Percentiles rank a stretch among this genome's conserved stretches.
phyloP scores from a whole-genome alignment of 2,797 vertebrate species.

The Neosilurus hyrtlii region DNA sequence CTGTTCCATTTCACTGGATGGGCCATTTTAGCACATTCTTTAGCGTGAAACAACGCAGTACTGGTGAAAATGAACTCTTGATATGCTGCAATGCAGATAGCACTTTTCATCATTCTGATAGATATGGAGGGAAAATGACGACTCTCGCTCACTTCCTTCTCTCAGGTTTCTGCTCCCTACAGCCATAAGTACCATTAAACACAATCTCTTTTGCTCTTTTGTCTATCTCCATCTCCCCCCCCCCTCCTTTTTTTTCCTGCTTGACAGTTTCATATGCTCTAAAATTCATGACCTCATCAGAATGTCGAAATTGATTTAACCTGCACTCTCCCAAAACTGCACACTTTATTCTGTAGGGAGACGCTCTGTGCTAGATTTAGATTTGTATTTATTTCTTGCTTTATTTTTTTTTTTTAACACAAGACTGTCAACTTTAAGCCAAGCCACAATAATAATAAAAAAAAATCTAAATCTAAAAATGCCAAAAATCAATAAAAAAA shows the following conservation, averaged over 20 bases:
- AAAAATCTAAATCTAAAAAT: too few relatives aligned
- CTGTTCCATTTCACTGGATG: constrained; percentile 52
- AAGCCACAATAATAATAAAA: background rate
- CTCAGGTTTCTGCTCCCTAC: constrained; percentile 58
- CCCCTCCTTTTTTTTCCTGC: constrained; percentile 45
- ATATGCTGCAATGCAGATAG: constrained; percentile 72
- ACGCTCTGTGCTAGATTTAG: constrained; percentile 30
- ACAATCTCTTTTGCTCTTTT: constrained; percentile 54
- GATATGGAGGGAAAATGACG: constrained; percentile 53
- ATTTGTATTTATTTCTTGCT: background rate
- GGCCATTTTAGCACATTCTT: constrained; percentile 51
- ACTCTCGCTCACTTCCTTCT: constrained; percentile 61
- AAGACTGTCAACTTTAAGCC: constrained; percentile 1
- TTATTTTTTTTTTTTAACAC: background rate
- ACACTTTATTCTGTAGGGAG: constrained; percentile 55
- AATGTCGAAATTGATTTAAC: constrained; percentile 73
- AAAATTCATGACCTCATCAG: constrained; percentile 74
- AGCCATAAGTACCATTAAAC: constrained; percentile 69
- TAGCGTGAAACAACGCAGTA: constrained; percentile 55
- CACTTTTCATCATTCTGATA: constrained; percentile 63
- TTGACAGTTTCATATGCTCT: constrained; percentile 66
- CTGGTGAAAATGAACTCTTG: constrained; percentile 59
- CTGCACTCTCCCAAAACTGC: constrained; percentile 65
- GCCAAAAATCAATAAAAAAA: constrained; percentile 45
- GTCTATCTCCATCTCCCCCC: constrained; percentile 5